Evolutionary conservation across 2,113 vertebrate species (phyloP), one percentile per base, ranked within the genome.

Genomic region (Phasianus colchicus): DNA sequence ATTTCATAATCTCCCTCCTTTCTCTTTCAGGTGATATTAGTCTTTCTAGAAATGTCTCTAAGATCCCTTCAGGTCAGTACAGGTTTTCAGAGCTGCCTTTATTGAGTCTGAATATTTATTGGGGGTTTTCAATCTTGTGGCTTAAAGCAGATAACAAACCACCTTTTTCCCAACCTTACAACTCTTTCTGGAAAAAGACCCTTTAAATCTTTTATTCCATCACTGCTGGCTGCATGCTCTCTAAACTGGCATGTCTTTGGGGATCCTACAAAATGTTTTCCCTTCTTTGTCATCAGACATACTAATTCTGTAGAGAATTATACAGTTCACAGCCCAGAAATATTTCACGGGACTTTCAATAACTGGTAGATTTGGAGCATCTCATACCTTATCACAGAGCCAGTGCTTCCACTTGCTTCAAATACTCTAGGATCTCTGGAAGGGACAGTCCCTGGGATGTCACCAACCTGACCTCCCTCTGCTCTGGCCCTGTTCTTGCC

Each of bases 11-110:
- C 10, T 50, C 48, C 24, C 43, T 65, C 42, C 17, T 57, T 43
- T 64, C 42, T 76, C 78, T 79, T 73, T 45, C 50, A 82, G 71
- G 64, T 38, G 77, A 76, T 22, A 12, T 58, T 34, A 11, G 9
- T 36, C 8, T 2, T 40, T 16, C 36, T 10, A 36, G 8, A 11
- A 1, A 0, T 8, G 14, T 1, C 27, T 58, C 18, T 50, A 9
- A 1, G 6, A 20, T 2, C 11, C 7, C 2, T 9, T 8, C 78
- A 66, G 84, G 78, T 82, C 21, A 45, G 58, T 82, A 50, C 18
- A 24, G 11, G 30, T 20, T 45, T 65, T n/a, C 57, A n/a, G 22
- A 52, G 42, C 27, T 76, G 36, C 64, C 4, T 29, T 38, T 32
- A 36, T 48, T 16, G 30, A 57, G 40, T 67, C 48, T 71, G 22